phyloP scores from a whole-genome alignment of 2,113 vertebrate species.

The Coptodon bakossiorum region DNA sequence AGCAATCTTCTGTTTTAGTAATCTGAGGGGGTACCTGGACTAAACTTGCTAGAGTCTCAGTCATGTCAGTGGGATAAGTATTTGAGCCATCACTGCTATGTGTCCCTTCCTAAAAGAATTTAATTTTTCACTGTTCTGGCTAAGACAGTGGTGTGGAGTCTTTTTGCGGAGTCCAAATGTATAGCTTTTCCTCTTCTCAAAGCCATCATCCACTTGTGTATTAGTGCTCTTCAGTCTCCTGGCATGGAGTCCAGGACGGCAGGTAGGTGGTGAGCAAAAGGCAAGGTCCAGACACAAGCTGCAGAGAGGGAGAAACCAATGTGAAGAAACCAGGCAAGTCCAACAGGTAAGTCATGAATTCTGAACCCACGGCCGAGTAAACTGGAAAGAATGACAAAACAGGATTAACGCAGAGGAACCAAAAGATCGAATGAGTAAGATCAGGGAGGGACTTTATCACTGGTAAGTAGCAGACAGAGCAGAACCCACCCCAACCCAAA shows the following conservation, averaged over 20 bases:
- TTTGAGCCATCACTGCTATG: not conserved
- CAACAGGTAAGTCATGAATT: not conserved
- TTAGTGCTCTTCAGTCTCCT: not conserved
- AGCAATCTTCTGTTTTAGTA: too few species aligned
- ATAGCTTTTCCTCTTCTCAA: not conserved
- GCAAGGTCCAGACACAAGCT: not conserved
- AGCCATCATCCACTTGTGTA: not conserved
- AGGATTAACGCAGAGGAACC: not conserved
- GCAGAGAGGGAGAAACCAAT: not conserved
- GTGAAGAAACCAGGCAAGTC: not conserved
- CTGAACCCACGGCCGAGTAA: not conserved
- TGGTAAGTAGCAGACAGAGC: not conserved
- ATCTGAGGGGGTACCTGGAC: not conserved
- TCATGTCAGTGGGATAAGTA: not conserved
- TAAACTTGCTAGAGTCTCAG: not conserved
- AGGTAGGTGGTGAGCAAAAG: not conserved
- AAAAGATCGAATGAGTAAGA: not conserved
- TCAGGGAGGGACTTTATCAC: not conserved
- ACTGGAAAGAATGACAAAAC: not conserved
- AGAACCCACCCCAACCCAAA: not conserved
- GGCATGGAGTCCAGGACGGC: not conserved
- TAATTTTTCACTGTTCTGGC: not conserved
- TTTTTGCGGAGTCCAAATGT: not conserved
- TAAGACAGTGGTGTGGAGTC: not conserved
- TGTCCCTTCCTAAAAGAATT: not conserved